Evolutionary conservation across 2,888 invertebrate species (phyloP).

Genomic region (Salticus scenicus): DNA sequence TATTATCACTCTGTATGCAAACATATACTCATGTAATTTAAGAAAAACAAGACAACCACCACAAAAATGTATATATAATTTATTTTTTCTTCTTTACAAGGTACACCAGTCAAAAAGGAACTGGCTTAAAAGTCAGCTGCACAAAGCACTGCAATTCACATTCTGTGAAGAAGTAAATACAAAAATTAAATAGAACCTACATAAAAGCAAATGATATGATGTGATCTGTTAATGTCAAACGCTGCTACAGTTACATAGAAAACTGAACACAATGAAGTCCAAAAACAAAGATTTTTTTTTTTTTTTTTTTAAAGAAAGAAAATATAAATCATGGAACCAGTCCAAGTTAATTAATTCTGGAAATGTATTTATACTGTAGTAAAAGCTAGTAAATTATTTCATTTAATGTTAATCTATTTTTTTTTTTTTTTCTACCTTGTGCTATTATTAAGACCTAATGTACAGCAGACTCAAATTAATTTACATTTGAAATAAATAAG

Average conservation of each 20-base stretch:
- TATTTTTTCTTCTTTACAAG: slow-evolving; percentile 35
- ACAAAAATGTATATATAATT: slow-evolving; percentile 56
- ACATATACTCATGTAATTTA: too few species aligned
- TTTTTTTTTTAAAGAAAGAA: background rate
- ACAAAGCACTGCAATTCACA: slow-evolving; percentile 30
- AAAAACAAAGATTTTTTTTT: background rate
- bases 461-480: background rate
- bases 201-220: slow-evolving; percentile 41
- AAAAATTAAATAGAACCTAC: slow-evolving; percentile 57
- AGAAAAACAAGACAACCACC: too few species aligned
- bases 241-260: slow-evolving; percentile 20
- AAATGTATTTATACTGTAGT: too few species aligned
- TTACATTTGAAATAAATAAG: background rate
- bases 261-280: slow-evolving; percentile 1
- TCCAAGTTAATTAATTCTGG: background rate
- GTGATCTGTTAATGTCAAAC: slow-evolving; percentile 18
- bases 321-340: background rate
- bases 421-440: too few species aligned
- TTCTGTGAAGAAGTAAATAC: slow-evolving; percentile 15
- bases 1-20: too few species aligned
- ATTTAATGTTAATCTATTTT: too few species aligned
- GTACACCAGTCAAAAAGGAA: slow-evolving; percentile 42
- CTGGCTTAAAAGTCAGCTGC: slow-evolving; percentile 40
- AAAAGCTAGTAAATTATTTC: too few species aligned
- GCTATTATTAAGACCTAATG: too few species aligned